A percentile compares a stretch with the other conserved stretches of the same genome.
These are phyloP conservation scores for Calliopum simillimum DNA, from an alignment of 2,888 invertebrate species.

Conservation along the genomic window DNA sequence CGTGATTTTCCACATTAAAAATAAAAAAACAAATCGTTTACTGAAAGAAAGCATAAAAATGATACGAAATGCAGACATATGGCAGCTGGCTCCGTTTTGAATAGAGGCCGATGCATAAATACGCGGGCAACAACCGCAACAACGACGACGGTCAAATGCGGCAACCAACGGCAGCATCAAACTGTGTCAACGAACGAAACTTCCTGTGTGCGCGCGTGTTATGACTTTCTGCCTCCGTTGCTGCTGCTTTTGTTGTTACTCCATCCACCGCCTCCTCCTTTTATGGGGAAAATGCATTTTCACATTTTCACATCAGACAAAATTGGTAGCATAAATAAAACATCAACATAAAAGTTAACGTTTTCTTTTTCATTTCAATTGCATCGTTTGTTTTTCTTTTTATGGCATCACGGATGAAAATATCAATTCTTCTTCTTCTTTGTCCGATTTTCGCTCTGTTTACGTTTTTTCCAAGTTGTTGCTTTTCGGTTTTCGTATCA, in stretches of 20 bases:
- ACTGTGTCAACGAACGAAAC: background rate
- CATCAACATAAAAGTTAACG: no score
- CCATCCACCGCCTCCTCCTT: background rate
- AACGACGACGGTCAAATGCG: background rate
- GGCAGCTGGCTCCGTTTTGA: no score
- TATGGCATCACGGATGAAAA: no score
- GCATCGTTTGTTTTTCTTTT: no score
- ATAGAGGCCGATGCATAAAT: no score
- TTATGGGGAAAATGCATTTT: background rate
- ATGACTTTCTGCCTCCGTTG: background rate
- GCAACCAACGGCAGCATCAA: background rate
- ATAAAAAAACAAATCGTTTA: conserved; percentile 3
- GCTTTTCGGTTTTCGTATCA: no score
- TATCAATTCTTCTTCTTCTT: no score
- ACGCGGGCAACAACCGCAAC: background rate
- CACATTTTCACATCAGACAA: background rate
- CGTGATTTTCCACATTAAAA: background rate
- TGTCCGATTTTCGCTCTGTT: no score
- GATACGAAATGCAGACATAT: background rate
- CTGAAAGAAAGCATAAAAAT: background rate
- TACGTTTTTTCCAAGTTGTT: no score
- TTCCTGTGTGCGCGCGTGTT: conserved; percentile 5
- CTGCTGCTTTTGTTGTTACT: conserved; percentile 5
- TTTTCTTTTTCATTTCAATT: no score
- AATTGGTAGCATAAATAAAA: no score